Percentiles rank a stretch among this genome's conserved stretches.
Conservation (phyloP, 2,888 invertebrate genomes). For the Seira sanloemensis region DNA sequence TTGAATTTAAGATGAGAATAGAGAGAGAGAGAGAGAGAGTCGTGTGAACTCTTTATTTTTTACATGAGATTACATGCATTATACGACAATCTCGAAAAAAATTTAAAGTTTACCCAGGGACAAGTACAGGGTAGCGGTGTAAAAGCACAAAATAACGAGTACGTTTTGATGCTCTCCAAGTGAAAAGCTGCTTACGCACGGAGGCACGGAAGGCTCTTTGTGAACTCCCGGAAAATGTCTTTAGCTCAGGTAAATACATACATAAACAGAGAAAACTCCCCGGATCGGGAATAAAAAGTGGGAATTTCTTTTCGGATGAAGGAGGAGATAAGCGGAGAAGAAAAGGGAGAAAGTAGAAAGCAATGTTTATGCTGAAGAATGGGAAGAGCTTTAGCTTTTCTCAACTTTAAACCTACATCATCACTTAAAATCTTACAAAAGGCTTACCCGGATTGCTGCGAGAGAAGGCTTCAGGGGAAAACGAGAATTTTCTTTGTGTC, state of each 20-base stretch:
- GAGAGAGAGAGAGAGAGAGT: too few relatives aligned
- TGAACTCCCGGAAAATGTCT: background rate
- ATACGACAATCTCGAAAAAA: background rate
- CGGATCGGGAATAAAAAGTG: too few relatives aligned
- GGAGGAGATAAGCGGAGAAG: background rate
- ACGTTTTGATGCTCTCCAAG: background rate
- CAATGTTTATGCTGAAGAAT: background rate
- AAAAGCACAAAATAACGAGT: background rate
- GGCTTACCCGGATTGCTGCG: too few relatives aligned
- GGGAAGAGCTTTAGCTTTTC: too few relatives aligned
- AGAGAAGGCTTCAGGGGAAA: too few relatives aligned
- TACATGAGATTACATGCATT: slow-evolving; percentile 30
- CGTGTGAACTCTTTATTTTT: slow-evolving; percentile 3
- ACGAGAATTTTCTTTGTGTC: too few relatives aligned
- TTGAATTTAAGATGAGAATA: too few relatives aligned
- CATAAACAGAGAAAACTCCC: slow-evolving; percentile 16
- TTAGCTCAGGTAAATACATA: background rate
- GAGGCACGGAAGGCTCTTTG: background rate
- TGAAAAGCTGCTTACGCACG: background rate
- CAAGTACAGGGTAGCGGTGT: too few relatives aligned
- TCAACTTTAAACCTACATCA: too few relatives aligned
- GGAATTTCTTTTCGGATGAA: background rate
- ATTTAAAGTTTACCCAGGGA: background rate
- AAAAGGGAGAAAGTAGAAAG: slow-evolving; percentile 18
- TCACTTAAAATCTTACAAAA: too few relatives aligned